Percentiles rank a stretch among this genome's conserved stretches.
These are phyloP conservation scores for Salticus scenicus DNA, from an alignment of 2,888 invertebrate genomes.

Conservation along the genomic window DNA sequence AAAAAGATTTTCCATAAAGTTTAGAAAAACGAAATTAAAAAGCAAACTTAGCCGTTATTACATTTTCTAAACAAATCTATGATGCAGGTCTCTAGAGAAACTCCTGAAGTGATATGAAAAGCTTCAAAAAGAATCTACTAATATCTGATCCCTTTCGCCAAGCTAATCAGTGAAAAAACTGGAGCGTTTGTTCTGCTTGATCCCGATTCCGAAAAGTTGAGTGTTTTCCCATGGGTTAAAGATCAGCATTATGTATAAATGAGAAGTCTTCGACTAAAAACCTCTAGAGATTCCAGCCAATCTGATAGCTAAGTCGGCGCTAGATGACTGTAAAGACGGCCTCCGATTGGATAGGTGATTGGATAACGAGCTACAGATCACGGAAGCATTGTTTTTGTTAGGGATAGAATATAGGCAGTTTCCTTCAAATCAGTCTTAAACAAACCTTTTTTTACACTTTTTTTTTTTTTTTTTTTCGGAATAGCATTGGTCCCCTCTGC, in stretches of 20 bases:
- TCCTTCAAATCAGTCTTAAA: not conserved
- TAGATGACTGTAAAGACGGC: slow-evolving; percentile 24
- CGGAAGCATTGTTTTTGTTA: slow-evolving; percentile 17
- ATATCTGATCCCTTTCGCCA: not conserved
- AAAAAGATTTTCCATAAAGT: too few species aligned
- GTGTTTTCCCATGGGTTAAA: not conserved
- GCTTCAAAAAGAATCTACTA: not conserved
- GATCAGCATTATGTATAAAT: slow-evolving; percentile 22
- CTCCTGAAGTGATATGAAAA: not conserved
- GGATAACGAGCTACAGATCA: slow-evolving; percentile 25
- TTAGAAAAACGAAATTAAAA: not conserved
- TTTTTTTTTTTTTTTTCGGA: too few species aligned
- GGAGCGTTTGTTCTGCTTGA: slow-evolving; percentile 5
- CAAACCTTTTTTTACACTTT: not conserved
- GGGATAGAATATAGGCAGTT: not conserved
- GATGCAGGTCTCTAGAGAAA: not conserved
- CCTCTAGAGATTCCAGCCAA: slow-evolving; percentile 22
- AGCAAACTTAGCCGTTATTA: not conserved
- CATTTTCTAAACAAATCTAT: not conserved
- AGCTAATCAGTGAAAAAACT: slow-evolving; percentile 22
- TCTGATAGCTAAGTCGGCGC: slow-evolving; percentile 20
- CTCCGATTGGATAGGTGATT: slow-evolving; percentile 30
- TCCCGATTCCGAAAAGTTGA: slow-evolving; percentile 2
- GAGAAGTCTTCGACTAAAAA: slow-evolving; percentile 17
- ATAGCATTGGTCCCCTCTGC: too few species aligned